phyloP scores from a whole-genome alignment of 2,113 vertebrate genomes.

The Esox niger region DNA sequence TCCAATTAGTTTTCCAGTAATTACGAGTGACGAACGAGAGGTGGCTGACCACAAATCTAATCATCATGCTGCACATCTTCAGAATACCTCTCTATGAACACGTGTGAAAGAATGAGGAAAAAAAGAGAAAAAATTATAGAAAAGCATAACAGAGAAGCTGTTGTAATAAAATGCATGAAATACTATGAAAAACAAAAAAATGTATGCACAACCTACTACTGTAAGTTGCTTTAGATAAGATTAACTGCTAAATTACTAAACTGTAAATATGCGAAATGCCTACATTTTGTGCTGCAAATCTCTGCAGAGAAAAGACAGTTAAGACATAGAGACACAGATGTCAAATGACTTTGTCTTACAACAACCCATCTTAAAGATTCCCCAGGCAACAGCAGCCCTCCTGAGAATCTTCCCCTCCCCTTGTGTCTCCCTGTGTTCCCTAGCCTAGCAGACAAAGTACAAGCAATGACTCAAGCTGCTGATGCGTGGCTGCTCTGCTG shows the following conservation, averaged over 20 bases:
- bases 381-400: background rate
- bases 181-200: background rate
- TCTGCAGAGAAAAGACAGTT: background rate
- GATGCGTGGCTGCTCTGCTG: constrained; percentile 22
- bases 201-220: background rate
- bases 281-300: background rate
- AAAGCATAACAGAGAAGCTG: background rate
- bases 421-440: background rate
- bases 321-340: too few species aligned
- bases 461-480: constrained; percentile 57
- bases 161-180: background rate
- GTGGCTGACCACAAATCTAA: background rate
- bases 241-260: too few species aligned
- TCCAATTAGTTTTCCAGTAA: constrained; percentile 55
- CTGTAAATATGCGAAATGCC: too few species aligned
- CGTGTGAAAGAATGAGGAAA: background rate
- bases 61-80: background rate
- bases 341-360: too few species aligned
- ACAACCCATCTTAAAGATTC: background rate
- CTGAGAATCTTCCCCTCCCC: background rate
- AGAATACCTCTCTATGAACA: background rate
- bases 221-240: too few species aligned
- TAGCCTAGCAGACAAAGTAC: constrained; percentile 39
- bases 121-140: background rate
- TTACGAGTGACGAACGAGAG: constrained; percentile 46